A percentile compares a stretch with the other conserved stretches of the same genome.
phyloP scores from a whole-genome alignment of 2,888 invertebrate genomes.

The Acanthococcus lagerstroemiae region DNA sequence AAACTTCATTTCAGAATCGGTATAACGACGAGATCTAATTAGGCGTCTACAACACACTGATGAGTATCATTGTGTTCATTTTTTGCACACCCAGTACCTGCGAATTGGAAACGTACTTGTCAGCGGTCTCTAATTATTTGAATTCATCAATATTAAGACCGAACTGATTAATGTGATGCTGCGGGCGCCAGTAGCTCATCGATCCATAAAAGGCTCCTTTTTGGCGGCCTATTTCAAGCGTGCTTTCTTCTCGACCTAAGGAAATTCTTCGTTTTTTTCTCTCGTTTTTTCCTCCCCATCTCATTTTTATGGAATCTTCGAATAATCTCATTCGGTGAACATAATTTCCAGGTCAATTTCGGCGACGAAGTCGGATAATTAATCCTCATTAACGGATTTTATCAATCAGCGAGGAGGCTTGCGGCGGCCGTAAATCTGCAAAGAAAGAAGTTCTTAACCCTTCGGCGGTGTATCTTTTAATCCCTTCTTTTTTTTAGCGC shows the following conservation, averaged over 20 bases:
- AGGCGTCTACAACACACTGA: too few relatives aligned
- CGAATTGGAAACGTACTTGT: neutral
- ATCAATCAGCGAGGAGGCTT: too few relatives aligned
- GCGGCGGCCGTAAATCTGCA: too few relatives aligned
- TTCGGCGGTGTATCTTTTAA: too few relatives aligned
- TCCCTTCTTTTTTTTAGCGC: too few relatives aligned
- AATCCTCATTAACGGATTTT: too few relatives aligned
- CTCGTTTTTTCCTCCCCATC: neutral
- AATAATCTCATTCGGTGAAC: too few relatives aligned
- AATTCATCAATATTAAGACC: slow-evolving; percentile 28
- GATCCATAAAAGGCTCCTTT: slow-evolving; percentile 28
- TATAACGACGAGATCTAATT: neutral
- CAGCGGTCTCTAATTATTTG: neutral
- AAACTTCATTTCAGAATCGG: neutral
- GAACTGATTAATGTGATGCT: slow-evolving; percentile 30
- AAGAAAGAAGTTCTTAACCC: too few relatives aligned
- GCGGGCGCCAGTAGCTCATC: slow-evolving; percentile 29
- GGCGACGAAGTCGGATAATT: too few relatives aligned
- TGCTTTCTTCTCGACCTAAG: neutral
- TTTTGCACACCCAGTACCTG: neutral
- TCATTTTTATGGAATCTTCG: too few relatives aligned
- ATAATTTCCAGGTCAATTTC: too few relatives aligned
- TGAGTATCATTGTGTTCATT: neutral
- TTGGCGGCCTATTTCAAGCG: slow-evolving; percentile 26
- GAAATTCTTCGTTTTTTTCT: neutral